Conservation (phyloP, 2,888 invertebrate species). For the Drosophila paramelanica region DNA sequence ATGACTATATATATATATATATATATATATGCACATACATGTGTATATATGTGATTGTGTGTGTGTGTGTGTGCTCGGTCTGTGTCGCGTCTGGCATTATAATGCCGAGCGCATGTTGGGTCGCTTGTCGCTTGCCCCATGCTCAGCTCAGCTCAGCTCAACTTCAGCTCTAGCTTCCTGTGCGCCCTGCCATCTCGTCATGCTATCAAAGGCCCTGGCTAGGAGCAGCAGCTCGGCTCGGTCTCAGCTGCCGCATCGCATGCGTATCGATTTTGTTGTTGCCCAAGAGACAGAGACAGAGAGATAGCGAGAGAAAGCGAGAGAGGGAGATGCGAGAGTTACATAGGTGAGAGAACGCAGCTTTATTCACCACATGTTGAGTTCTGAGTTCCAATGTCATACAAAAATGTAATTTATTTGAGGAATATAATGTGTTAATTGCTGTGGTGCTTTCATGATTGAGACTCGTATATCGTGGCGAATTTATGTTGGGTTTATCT, state of each 20-base stretch:
- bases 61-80: conserved; percentile 44
- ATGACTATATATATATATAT: conserved; percentile 5
- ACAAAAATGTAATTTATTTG: conserved; percentile 52
- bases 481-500: conserved; percentile 51
- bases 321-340: not conserved
- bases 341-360: conserved; percentile 31
- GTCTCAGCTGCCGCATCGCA: conserved; percentile 37
- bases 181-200: conserved; percentile 74
- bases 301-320: not conserved
- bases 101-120: conserved; percentile 63
- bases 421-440: conserved; percentile 68
- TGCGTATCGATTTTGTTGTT: conserved; percentile 71
- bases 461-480: conserved; percentile 56
- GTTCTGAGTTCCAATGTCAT: conserved; percentile 28
- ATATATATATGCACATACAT: not conserved
- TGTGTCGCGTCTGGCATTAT: conserved; percentile 79
- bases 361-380: conserved; percentile 61
- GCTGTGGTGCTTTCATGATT: conserved; percentile 56
- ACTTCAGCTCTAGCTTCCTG: conserved; percentile 58
- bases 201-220: conserved; percentile 59
- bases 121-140: conserved; percentile 60
- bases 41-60: not conserved
- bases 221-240: conserved; percentile 10
- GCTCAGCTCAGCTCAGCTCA: conserved; percentile 14
- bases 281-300: conserved; percentile 1